phyloP scores from a whole-genome alignment of 2,113 vertebrate genomes.

The Ammodytes marinus region DNA sequence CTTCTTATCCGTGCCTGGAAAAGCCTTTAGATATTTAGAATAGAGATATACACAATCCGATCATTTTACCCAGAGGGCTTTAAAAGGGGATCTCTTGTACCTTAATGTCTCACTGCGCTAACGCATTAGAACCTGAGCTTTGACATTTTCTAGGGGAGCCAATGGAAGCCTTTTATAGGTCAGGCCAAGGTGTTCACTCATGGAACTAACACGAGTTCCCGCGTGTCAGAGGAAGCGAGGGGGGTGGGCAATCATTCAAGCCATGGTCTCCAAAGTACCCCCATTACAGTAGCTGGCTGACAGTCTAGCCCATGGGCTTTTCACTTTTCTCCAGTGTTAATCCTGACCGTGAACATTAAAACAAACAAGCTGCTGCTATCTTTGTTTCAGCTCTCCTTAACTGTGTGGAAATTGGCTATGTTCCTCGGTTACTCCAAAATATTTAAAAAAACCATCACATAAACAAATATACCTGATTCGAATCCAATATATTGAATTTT shows the following conservation, averaged over 20 bases:
- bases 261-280: constrained; percentile 57
- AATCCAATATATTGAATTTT: too few species aligned
- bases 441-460: too few species aligned
- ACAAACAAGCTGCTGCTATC: constrained; percentile 51
- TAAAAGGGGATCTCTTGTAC: constrained; percentile 54
- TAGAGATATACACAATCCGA: constrained; percentile 50
- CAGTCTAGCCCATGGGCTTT: constrained; percentile 62
- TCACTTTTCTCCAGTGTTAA: constrained; percentile 59
- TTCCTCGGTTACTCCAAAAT: not conserved
- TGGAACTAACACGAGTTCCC: constrained; percentile 69
- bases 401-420: constrained; percentile 12
- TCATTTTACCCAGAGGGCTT: constrained; percentile 31
- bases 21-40: constrained; percentile 53
- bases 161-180: constrained; percentile 68
- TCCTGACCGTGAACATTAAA: constrained; percentile 61
- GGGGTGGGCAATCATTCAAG: constrained; percentile 52
- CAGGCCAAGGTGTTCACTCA: constrained; percentile 75
- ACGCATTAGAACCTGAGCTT: constrained; percentile 49
- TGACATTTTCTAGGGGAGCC: constrained; percentile 66
- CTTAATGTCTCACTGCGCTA: constrained; percentile 51
- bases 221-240: constrained; percentile 55
- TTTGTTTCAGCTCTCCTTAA: constrained; percentile 28
- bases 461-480: too few species aligned
- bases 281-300: constrained; percentile 69
- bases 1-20: constrained; percentile 63